Base-by-base conservation (phyloP, 2,113 vertebrate genomes). In the Percopsis transmontana region DNA sequence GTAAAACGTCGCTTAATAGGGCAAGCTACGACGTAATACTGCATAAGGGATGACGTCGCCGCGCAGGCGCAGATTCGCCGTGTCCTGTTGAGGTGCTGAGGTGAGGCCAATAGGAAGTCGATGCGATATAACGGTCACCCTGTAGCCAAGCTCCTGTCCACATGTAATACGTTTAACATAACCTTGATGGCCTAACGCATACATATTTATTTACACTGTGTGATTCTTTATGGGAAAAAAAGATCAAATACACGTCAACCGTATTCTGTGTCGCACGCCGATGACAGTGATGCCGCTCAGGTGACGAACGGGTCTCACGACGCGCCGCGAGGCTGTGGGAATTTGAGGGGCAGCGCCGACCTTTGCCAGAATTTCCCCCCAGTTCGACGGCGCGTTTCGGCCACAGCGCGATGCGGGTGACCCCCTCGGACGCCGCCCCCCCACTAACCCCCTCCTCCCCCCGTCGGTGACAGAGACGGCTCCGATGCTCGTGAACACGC, bases 291-390 rank as follows among this genome's bases (percentile, higher is more conserved):
- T 44, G 42, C 42, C 12, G 42, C 42, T 47, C 50, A 7, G 67
- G 52, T 69, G 68, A 81, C n/a, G 63, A 81, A 69, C 83, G 84
- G 81, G 85, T 85, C 88, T 79, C 76, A 74, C 85, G 40, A 33
- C 27, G 27, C 27, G 27, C n/a, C n/a, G n/a, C n/a, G n/a, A n/a
- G n/a, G n/a, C n/a, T 90, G 89, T 0, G 85, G 78, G 70, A 89
- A 90, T 76, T 81, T 86, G 62, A 88, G 68, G 42, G 87, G 88
- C 39, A 84, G 77, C 38, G 87, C 87, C 18, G 74, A 76, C 0
- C 89, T 85, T 90, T 90, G 1, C 87, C 88, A 72, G 87, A 85
- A 82, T 87, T 85, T 44, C 85, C 89, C 88, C 89, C 89, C 89
- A 90, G 85, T 58, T 88, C 88, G 81, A 20, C 72, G 70, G 55